Base-by-base conservation (phyloP, 2,888 invertebrate species). In the Pantelozetes paolii region DNA sequence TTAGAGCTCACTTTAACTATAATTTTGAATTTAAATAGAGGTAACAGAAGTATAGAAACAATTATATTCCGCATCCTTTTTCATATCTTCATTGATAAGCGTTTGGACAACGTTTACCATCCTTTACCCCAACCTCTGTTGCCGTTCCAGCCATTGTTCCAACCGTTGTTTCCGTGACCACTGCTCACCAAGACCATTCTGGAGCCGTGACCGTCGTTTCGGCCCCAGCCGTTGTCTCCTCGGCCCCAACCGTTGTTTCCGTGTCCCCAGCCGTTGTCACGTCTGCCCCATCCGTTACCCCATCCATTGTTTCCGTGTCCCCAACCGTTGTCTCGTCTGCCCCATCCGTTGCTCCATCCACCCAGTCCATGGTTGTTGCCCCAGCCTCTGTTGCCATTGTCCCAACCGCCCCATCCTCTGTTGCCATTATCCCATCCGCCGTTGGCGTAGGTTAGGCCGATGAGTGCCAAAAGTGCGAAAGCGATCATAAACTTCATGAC, bases 241-340 rank as follows among this genome's bases (percentile, higher is more conserved):
- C 57, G 8, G 28, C 59, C 59, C 59, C 59, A 59, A 6, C 59
- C 59, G 13, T 59, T 28, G 59, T 32, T n/a, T 8, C 30, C 59
- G 6, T 23, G 15, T 28, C 30, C 30, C 15, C 20, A 18, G 18
- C 30, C 30, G 32, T 32, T 20, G 5, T 32, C 23, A 11, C 57
- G 6, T 57, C 28, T 5, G 57, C 57, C 30, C 28, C 59, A 28
- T 18, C 59, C 28, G 13, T 32, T 5, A 18, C 18, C 30, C 13
- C 15, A 11, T 30, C 59, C 57, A 23, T 23, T n/a, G 11, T n/a
- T 11, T 11, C 50, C 50, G 8, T n/a, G 57, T 20, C 57, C 26
- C 2, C 23, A 9, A 9, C 57, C 23, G 23, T 15, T 28, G 23
- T 28, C 57, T 5, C 23, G 8, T 23, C 23, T 2, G 18, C 57